Conservation (phyloP, 2,888 invertebrate genomes). For the Nemotelus nigrinus region DNA sequence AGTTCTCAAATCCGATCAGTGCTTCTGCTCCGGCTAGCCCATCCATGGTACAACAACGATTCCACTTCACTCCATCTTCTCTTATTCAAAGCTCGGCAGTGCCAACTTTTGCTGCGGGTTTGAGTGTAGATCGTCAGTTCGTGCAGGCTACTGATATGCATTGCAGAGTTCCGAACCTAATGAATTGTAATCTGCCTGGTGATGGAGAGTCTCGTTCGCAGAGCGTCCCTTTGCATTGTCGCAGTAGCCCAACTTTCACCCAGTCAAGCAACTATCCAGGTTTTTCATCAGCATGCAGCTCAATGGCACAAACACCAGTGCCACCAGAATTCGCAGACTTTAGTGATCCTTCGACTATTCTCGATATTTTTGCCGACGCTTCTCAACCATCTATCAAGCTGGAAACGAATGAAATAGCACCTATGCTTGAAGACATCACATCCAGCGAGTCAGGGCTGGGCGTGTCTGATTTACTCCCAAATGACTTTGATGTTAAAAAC, state of each 20-base stretch:
- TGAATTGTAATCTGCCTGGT: constrained; percentile 38
- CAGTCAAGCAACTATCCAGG: constrained; percentile 55
- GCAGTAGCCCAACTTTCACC: constrained; percentile 58
- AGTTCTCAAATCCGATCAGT: constrained; percentile 50
- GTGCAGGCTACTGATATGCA: constrained; percentile 70
- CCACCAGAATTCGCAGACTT: constrained; percentile 79
- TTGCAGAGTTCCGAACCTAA: constrained; percentile 48
- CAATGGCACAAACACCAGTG: constrained; percentile 75
- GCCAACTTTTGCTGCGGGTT: constrained; percentile 56
- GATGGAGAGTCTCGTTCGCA: constrained; percentile 70
- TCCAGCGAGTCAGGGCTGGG: constrained; percentile 54
- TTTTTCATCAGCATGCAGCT: constrained; percentile 69
- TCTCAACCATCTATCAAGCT: constrained; percentile 49
- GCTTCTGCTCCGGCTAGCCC: constrained; percentile 77
- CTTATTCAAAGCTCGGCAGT: constrained; percentile 25
- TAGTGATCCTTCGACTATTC: constrained; percentile 60
- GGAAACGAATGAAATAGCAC: constrained; percentile 48
- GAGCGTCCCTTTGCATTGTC: constrained; percentile 77
- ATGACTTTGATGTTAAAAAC: constrained; percentile 57
- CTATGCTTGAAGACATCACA: constrained; percentile 44
- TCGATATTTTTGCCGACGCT: constrained; percentile 54
- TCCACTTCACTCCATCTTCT: constrained; percentile 50
- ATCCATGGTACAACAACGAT: constrained; percentile 57
- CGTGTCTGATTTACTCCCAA: constrained; percentile 58
- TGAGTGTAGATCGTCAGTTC: constrained; percentile 57